These are phyloP conservation scores for Aporophyla nigra DNA, from an alignment of 2,888 invertebrate genomes.

Conservation along the genomic window DNA sequence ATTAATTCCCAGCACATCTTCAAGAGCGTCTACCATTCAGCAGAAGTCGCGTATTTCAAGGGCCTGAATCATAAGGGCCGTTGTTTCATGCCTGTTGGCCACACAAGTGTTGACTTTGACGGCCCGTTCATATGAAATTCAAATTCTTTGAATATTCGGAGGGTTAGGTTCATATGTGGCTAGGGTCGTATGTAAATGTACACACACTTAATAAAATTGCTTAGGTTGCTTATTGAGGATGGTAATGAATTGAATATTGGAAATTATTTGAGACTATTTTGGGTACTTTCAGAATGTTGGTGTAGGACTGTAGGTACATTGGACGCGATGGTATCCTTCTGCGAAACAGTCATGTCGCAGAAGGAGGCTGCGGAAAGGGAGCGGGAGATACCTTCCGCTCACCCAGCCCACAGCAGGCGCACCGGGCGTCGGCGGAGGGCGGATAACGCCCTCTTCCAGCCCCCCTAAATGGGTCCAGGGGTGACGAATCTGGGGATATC, in stretches of 20 bases:
- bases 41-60: slow-evolving; percentile 68
- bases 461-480: no score
- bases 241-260: slow-evolving; percentile 31
- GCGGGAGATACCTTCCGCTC: no score
- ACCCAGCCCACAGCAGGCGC: no score
- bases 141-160: slow-evolving; percentile 63
- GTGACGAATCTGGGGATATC: no score
- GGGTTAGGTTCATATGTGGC: slow-evolving; percentile 30
- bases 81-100: slow-evolving; percentile 69
- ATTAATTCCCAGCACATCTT: slow-evolving; percentile 38
- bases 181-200: slow-evolving; percentile 30
- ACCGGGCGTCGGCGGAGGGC: no score
- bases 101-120: slow-evolving; percentile 69
- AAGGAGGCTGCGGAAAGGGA: no score
- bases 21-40: slow-evolving; percentile 58
- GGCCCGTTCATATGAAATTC: slow-evolving; percentile 71
- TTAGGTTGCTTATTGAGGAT: slow-evolving; percentile 3
- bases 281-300: background rate
- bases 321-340: no score
- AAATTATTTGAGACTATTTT: background rate
- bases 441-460: no score
- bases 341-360: no score
- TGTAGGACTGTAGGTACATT: background rate
- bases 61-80: slow-evolving; percentile 67
- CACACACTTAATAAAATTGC: slow-evolving; percentile 28